Conservation (phyloP, 2,888 invertebrate species). For the Pseudococcus longispinus region DNA sequence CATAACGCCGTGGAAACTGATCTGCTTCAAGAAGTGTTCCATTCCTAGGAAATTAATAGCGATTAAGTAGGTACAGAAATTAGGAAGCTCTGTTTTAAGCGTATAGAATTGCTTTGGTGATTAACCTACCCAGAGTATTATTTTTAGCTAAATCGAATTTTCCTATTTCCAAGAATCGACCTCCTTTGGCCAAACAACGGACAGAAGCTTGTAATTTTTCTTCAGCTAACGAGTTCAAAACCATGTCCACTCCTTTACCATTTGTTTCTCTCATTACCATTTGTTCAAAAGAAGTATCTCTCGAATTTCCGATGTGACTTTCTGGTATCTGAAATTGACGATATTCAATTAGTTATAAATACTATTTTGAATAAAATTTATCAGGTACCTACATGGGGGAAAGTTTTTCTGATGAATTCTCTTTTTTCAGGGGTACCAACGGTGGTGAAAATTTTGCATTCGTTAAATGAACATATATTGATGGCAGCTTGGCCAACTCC, state of each 20-base stretch:
- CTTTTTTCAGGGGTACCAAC: slow-evolving; percentile 73
- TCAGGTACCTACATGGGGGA: slow-evolving; percentile 64
- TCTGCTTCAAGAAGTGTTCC: slow-evolving; percentile 74
- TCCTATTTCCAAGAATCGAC: slow-evolving; percentile 84
- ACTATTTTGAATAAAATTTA: background rate
- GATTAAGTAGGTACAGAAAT: background rate
- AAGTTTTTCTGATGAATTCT: slow-evolving; percentile 69
- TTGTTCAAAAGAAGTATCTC: slow-evolving; percentile 85
- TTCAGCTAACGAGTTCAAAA: slow-evolving; percentile 89
- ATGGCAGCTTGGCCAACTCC: slow-evolving; percentile 84
- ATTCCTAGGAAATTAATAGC: slow-evolving; percentile 63
- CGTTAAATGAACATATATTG: slow-evolving; percentile 70
- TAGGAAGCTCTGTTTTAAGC: background rate
- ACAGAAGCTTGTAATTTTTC: slow-evolving; percentile 82
- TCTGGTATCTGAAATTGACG: slow-evolving; percentile 65
- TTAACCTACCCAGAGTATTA: slow-evolving; percentile 67
- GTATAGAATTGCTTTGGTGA: too few relatives aligned
- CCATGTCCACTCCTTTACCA: slow-evolving; percentile 88
- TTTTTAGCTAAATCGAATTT: slow-evolving; percentile 81
- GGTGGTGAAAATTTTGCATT: slow-evolving; percentile 74
- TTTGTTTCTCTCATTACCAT: slow-evolving; percentile 81
- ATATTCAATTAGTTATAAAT: background rate
- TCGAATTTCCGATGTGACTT: slow-evolving; percentile 82
- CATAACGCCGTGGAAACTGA: slow-evolving; percentile 79
- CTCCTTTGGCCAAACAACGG: slow-evolving; percentile 69